phyloP scores from a whole-genome alignment of 1,140 invertebrate species.

The Ladona fulva region DNA sequence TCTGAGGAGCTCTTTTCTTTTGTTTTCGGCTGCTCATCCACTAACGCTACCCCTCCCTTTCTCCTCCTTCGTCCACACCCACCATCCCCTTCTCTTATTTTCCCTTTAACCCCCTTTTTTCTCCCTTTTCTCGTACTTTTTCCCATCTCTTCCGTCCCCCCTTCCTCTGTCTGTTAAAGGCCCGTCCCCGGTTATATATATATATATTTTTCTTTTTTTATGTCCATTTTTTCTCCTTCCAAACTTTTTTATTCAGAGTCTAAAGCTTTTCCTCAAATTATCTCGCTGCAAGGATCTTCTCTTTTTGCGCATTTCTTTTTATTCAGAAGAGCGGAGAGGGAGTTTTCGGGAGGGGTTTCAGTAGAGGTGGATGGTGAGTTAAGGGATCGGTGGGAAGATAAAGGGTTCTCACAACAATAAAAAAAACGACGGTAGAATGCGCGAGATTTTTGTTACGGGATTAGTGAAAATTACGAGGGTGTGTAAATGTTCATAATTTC shows the following conservation, averaged over 20 bases:
- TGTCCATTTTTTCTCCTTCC: not conserved
- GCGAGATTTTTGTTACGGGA: not conserved
- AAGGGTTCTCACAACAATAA: not conserved
- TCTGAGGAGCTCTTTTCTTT: not conserved
- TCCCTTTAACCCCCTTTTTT: not conserved
- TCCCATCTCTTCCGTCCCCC: not conserved
- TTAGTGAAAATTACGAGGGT: constrained; percentile 5
- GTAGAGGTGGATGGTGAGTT: not conserved
- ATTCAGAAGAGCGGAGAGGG: not conserved
- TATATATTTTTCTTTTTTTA: not conserved
- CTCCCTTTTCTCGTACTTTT: not conserved
- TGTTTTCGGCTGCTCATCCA: constrained; percentile 7
- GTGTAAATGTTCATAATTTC: not conserved
- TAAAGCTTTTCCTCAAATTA: constrained; percentile 10
- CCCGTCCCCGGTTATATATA: not conserved
- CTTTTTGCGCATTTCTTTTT: not conserved
- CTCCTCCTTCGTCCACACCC: not conserved
- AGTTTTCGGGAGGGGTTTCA: not conserved
- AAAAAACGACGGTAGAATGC: not conserved
- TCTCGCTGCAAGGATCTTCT: not conserved
- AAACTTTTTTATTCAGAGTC: not conserved
- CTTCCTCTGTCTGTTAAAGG: not conserved
- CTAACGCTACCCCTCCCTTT: not conserved
- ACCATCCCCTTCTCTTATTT: not conserved
- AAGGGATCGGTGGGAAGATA: not conserved